Conservation (phyloP, 2,888 invertebrate species). For the Brassicogethes aeneus region DNA sequence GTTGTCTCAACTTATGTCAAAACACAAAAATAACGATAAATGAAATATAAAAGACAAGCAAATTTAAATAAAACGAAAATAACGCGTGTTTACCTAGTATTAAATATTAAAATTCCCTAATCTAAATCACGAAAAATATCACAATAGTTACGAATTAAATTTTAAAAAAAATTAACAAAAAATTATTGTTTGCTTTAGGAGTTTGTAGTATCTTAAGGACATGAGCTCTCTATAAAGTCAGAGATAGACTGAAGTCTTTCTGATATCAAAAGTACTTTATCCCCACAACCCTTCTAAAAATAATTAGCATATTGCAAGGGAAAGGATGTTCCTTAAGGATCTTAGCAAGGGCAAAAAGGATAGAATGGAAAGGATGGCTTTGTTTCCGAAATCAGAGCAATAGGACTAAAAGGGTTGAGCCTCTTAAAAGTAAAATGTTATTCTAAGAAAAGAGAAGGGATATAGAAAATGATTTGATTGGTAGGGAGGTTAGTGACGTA, state of each 20-base stretch:
- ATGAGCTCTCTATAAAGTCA: neutral
- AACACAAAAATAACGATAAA: neutral
- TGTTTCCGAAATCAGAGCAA: constrained; percentile 13
- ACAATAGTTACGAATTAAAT: neutral
- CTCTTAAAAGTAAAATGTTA: constrained; percentile 3
- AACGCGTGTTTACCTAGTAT: neutral
- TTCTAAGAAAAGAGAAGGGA: constrained; percentile 5
- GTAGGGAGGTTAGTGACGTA: no score
- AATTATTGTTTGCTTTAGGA: no score
- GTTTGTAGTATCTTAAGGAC: no score
- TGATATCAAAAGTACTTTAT: neutral
- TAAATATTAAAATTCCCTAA: neutral
- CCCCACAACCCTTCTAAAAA: constrained; percentile 6
- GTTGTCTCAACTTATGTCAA: neutral
- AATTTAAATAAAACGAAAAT: neutral
- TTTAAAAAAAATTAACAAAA: neutral
- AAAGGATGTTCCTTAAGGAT: no score
- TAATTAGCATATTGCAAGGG: constrained; percentile 14
- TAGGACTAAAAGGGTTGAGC: constrained; percentile 15
- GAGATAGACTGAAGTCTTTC: neutral
- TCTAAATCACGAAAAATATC: neutral
- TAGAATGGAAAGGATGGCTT: constrained; percentile 5
- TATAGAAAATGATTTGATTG: neutral
- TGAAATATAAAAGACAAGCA: neutral
- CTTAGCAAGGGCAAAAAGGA: constrained; percentile 9